These are phyloP conservation scores for Diacarnus erythraeanus DNA, from an alignment of 37 sponge, comb jelly and placozoan species.

Conservation along the genomic window DNA sequence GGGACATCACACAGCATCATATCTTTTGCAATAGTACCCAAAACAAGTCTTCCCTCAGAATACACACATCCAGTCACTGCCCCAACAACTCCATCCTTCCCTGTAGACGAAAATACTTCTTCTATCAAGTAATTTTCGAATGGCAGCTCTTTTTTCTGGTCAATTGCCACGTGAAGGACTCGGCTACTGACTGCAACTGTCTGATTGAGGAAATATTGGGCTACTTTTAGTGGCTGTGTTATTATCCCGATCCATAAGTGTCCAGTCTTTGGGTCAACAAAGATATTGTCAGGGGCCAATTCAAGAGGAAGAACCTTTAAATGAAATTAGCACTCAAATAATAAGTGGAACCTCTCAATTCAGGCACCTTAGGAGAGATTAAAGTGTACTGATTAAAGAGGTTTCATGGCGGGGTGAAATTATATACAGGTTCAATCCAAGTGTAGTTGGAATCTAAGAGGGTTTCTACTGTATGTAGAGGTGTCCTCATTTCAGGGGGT, in stretches of 20 bases:
- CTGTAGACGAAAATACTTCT: slow-evolving; percentile 29
- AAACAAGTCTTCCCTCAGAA: neutral
- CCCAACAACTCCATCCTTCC: neutral
- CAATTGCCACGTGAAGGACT: slow-evolving; percentile 19
- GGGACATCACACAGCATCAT: slow-evolving; percentile 35
- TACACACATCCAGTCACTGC: slow-evolving; percentile 11
- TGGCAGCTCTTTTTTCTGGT: slow-evolving; percentile 20
- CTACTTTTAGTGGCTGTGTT: neutral
- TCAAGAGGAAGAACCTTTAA: slow-evolving; percentile 13
- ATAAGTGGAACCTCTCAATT: neutral
- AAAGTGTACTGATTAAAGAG: too few species aligned
- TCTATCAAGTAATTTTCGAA: slow-evolving; percentile 19
- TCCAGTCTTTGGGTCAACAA: slow-evolving; percentile 31
- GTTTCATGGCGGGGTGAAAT: too few species aligned
- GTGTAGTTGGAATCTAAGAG: too few species aligned
- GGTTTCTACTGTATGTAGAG: too few species aligned
- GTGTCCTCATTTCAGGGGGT: too few species aligned
- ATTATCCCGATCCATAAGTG: slow-evolving; percentile 32
- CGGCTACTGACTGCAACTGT: neutral
- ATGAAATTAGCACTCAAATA: neutral
- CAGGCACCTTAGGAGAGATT: too few species aligned
- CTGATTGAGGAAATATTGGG: neutral
- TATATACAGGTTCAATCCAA: too few species aligned
- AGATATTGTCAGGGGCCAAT: slow-evolving; percentile 17
- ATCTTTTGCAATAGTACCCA: slow-evolving; percentile 14